Conservation (phyloP, 1,140 invertebrate genomes). For the Cephus cinctus region DNA sequence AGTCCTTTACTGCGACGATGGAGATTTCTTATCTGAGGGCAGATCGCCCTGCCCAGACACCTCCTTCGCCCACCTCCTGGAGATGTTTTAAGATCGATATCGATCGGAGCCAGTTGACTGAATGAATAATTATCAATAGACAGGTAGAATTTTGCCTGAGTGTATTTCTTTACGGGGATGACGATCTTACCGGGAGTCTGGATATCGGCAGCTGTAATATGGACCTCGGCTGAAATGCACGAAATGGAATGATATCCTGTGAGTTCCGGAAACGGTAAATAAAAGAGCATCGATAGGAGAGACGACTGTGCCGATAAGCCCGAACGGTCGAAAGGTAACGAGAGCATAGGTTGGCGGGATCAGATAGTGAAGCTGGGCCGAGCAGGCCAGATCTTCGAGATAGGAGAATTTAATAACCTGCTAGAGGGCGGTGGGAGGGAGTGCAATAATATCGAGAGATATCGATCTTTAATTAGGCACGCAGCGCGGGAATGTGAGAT, state of each 20-base stretch:
- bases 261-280: too few species aligned
- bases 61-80: constrained; percentile 19
- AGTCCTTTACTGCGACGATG: constrained; percentile 28
- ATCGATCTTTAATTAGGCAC: constrained; percentile 59
- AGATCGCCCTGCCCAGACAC: constrained; percentile 17
- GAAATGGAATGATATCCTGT: too few species aligned
- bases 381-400: constrained; percentile 49
- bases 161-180: background rate
- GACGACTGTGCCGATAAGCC: too few species aligned
- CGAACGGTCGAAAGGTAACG: constrained; percentile 38
- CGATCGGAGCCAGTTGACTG: constrained; percentile 18
- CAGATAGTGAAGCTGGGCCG: constrained; percentile 50
- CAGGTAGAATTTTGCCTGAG: constrained; percentile 3
- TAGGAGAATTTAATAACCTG: constrained; percentile 58
- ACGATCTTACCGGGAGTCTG: too few species aligned
- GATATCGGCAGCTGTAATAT: too few species aligned
- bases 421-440: constrained; percentile 29
- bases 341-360: constrained; percentile 47
- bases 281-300: constrained; percentile 41
- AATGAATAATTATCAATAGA: constrained; percentile 44
- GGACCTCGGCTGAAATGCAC: too few species aligned
- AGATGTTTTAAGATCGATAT: constrained; percentile 37
- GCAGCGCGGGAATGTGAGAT: constrained; percentile 53
- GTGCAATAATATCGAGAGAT: constrained; percentile 56
- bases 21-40: constrained; percentile 38